A percentile compares a stretch with the other conserved stretches of the same genome.
Conservation (phyloP, 2,888 invertebrate genomes). For the Cancer borealis region DNA sequence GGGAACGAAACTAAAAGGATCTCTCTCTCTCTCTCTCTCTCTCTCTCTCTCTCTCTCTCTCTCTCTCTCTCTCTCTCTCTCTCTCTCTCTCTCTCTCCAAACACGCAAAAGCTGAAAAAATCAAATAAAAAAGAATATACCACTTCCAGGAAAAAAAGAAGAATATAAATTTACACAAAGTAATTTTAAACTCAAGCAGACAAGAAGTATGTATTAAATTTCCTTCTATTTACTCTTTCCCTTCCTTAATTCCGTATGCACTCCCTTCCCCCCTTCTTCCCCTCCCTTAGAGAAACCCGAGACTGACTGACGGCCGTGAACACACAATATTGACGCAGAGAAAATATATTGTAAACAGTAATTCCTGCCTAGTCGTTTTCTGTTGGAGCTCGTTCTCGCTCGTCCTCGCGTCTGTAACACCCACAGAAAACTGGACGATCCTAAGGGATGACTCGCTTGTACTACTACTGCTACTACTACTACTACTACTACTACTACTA, state of each 20-base stretch:
- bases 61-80: no score
- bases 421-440: no score
- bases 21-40: no score
- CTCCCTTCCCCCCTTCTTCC: neutral
- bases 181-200: neutral
- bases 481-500: neutral
- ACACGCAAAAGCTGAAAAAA: no score
- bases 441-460: no score
- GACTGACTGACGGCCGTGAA: neutral
- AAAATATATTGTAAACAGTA: constrained; percentile 2
- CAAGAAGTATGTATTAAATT: neutral
- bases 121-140: no score
- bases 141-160: no score
- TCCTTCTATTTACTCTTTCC: neutral
- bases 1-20: no score
- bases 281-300: neutral
- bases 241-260: neutral
- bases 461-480: neutral
- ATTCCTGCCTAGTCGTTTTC: neutral
- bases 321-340: neutral
- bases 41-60: no score
- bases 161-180: neutral
- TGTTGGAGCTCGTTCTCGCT: neutral
- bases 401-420: no score
- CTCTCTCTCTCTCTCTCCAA: no score